Base-by-base conservation (phyloP, 2,888 invertebrate genomes). In the Phaedon cochleariae region DNA sequence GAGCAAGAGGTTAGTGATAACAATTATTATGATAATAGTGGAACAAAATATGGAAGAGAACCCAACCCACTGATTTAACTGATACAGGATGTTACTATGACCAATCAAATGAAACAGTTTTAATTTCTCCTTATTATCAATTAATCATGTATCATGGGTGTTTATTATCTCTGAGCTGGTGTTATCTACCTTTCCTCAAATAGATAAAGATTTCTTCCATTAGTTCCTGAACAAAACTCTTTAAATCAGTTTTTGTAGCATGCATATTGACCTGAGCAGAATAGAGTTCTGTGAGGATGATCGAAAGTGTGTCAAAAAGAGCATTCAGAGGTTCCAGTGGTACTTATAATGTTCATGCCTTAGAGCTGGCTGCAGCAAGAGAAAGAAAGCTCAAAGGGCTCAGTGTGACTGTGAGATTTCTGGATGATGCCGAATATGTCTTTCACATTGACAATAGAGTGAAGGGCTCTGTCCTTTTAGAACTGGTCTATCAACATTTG, bases 371-470 rank as follows among this genome's bases (percentile, higher is more conserved):
- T 81, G 85, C 88, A 54, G 87, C 88, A 76, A 90, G 95, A 75
- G 92, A 93, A 82, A 87, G 92, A 76, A 92, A 92, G 83, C 87
- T 92, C 67, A 94, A 93, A 83, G 92, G 94, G 78, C 89, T 96
- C 81, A 91, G 90, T 85, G 93, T 96, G 81, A 92, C 92, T 70
- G 96, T 98, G 73, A 89, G 93, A 80, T 97, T 98, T 85, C 89
- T 99, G 80, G 98, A 99, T 86, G 97, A 97, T 83, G 93, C 95
- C 69, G 93, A 96, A 81, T 94, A 97, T 81, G 90, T 90, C 73
- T 98, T 98, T 87, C 94, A 96, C 85, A 87, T 98, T 76, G 95
- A 97, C 94, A 97, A 97, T 89, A 90, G 95, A 83, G 93, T 95
- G 26, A 97, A 96, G 85, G 98, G 98, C 57, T 90, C 90, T 82